A percentile compares a stretch with the other conserved stretches of the same genome.
Conservation (phyloP, 2,113 vertebrate genomes). For the Struthidea cinerea region DNA sequence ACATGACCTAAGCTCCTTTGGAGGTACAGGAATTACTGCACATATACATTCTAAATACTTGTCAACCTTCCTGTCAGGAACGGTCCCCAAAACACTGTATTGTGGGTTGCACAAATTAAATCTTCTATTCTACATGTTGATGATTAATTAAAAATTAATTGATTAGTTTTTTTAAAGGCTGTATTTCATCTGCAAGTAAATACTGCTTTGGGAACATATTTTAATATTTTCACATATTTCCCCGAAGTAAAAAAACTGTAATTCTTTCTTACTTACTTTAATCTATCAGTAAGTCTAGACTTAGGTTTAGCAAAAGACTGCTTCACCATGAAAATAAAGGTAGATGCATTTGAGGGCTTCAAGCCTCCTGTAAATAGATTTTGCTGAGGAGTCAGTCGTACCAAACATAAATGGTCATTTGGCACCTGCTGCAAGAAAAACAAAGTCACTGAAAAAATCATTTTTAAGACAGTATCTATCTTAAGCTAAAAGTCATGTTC, state of each 20-base stretch:
- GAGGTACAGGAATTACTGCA: neutral
- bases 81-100: neutral
- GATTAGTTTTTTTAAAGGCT: neutral
- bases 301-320: slow-evolving; percentile 86
- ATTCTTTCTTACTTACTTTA: slow-evolving; percentile 78
- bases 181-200: neutral
- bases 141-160: neutral
- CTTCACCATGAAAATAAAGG: slow-evolving; percentile 86
- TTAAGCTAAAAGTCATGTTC: neutral
- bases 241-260: neutral
- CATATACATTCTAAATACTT: neutral
- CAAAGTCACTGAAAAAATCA: neutral
- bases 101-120: neutral
- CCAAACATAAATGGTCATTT: slow-evolving; percentile 82
- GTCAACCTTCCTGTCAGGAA: neutral
- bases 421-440: slow-evolving; percentile 46
- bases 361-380: slow-evolving; percentile 81
- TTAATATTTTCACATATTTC: neutral
- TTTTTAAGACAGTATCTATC: neutral
- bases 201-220: neutral
- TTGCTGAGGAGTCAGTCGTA: slow-evolving; percentile 81
- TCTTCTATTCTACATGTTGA: neutral
- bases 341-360: slow-evolving; percentile 74
- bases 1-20: neutral
- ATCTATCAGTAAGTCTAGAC: slow-evolving; percentile 73